Evolutionary conservation across 2,888 invertebrate species (phyloP).

Genomic region (Diachrysia chrysitis): DNA sequence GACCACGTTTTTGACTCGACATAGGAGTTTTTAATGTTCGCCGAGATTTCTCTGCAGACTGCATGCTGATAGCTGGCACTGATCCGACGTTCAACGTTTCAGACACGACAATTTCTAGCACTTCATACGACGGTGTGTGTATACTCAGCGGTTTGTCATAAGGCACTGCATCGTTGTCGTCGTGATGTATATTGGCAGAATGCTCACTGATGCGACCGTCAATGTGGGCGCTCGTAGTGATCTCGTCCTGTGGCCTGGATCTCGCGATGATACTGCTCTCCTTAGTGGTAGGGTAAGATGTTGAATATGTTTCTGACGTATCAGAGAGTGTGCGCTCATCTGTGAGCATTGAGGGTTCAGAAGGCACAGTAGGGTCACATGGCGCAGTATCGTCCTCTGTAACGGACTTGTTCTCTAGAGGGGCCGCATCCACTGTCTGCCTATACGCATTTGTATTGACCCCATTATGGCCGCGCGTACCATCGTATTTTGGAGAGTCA

Average conservation of each 20-base stretch:
- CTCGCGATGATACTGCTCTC: slow-evolving; percentile 54
- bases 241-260: not conserved
- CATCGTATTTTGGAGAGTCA: slow-evolving; percentile 56
- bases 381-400: slow-evolving; percentile 23
- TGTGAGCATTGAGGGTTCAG: slow-evolving; percentile 32
- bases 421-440: slow-evolving; percentile 47
- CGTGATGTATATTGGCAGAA: slow-evolving; percentile 63
- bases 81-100: slow-evolving; percentile 72
- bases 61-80: slow-evolving; percentile 33
- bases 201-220: slow-evolving; percentile 67
- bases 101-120: slow-evolving; percentile 84
- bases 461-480: slow-evolving; percentile 30
- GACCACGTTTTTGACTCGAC: slow-evolving; percentile 41
- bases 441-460: slow-evolving; percentile 48
- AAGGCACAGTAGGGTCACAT: slow-evolving; percentile 35
- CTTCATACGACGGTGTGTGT: slow-evolving; percentile 74
- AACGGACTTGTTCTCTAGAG: slow-evolving; percentile 53
- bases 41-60: slow-evolving; percentile 18
- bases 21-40: slow-evolving; percentile 47
- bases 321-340: slow-evolving; percentile 66
- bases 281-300: slow-evolving; percentile 71
- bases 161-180: slow-evolving; percentile 66
- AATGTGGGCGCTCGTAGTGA: slow-evolving; percentile 57
- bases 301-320: slow-evolving; percentile 68
- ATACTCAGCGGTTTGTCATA: slow-evolving; percentile 66